Evolutionary conservation across 2,888 invertebrate genomes (phyloP).

Genomic region (Exephanes ischioxanthus): DNA sequence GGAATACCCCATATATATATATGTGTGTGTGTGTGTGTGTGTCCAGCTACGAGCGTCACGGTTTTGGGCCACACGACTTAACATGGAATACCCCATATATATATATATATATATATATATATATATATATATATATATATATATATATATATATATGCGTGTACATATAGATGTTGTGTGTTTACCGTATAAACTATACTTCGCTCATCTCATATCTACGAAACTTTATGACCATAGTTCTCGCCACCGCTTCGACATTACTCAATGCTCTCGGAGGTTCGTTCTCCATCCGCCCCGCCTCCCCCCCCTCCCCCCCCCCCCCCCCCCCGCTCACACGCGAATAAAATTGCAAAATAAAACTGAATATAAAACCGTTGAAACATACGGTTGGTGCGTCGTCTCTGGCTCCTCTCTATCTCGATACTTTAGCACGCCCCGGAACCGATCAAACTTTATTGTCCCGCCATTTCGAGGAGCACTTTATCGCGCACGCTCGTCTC

Average conservation of each 20-base stretch:
- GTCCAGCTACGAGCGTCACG: too few relatives aligned
- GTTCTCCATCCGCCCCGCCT: background rate
- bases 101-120: background rate
- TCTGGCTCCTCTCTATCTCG: constrained; percentile 26
- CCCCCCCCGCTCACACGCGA: constrained; percentile 10
- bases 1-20: too few relatives aligned
- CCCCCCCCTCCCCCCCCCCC: too few relatives aligned
- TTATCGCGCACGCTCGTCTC: constrained; percentile 63
- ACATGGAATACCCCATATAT: too few relatives aligned
- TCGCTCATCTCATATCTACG: constrained; percentile 58
- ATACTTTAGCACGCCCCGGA: constrained; percentile 55
- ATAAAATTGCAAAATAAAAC: constrained; percentile 67
- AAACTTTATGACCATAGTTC: constrained; percentile 60
- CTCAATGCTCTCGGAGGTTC: constrained; percentile 35
- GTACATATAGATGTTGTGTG: background rate
- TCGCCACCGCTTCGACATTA: constrained; percentile 1
- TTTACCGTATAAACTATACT: constrained; percentile 45
- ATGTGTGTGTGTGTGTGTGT: too few relatives aligned
- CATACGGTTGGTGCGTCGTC: constrained; percentile 50
- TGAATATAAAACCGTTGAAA: constrained; percentile 64
- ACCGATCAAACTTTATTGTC: constrained; percentile 68
- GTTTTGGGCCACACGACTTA: too few relatives aligned
- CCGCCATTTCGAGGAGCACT: constrained; percentile 55
- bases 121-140: background rate
- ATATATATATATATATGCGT: background rate